Evolutionary conservation across 2,888 invertebrate species (phyloP), one percentile per base, ranked within the genome.

Genomic region (Drosophila multiciliata): DNA sequence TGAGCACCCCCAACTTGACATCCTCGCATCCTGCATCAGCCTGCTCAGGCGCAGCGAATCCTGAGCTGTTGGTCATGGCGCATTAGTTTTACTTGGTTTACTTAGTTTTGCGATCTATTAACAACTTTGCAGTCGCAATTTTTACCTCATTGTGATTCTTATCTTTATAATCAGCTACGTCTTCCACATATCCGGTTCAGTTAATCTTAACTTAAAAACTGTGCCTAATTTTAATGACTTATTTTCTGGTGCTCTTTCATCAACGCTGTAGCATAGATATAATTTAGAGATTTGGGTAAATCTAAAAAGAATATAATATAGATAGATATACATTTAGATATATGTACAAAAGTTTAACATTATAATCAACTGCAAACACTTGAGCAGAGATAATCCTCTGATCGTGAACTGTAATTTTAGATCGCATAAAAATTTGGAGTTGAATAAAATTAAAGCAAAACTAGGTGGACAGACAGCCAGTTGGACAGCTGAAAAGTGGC

Each of bases 21-120:
- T 15, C 12, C 38, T 52, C 12, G 2, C 20, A 20, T 8, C 15
- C 53, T 12, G 53, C 23, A 35, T 60, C 59, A 71, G 72, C 73
- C 79, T 67, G 36, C 81, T 59, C 59, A 55, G 72, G 82, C 80
- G 81, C 75, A 79, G 48, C 84, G 70, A 90, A 87, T 89, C 61
- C 64, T 12, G 45, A 58, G 48, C 85, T 38, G 45, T 45, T 78
- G 78, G 87, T 87, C 89, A 90, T 83, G 91, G 72, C 49, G 82
- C 69, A 80, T 89, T 78, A 78, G 67, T 59, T 60, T 32, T 35
- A 67, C 48, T 53, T 42, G 66, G 38, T 53, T 23, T 3, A 67
- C 48, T 53, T 42, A 67, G 38, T 53, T 23, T 3, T 58, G 55
- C 40, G 58, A 64, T 66, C 65, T 68, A 72, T 81, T 79, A 67